Evolutionary conservation across 2,113 vertebrate genomes (phyloP).

Genomic region (Caranx melampygus): DNA sequence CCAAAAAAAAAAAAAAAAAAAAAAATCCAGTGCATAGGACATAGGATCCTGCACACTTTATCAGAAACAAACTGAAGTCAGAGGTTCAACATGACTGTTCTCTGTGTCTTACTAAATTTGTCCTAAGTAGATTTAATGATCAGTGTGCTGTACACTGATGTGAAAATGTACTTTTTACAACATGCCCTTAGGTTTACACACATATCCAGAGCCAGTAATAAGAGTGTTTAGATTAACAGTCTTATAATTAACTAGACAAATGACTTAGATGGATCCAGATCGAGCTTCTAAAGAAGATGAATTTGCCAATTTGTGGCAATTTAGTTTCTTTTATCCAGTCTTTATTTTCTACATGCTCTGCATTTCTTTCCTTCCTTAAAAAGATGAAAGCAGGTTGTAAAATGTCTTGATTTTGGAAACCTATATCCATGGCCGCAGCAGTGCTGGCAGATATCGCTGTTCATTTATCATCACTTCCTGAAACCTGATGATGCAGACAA

Average conservation of each 20-base stretch:
- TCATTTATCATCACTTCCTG: constrained; percentile 68
- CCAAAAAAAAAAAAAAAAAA: not conserved
- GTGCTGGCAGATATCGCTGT: constrained; percentile 19
- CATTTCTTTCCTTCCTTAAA: not conserved
- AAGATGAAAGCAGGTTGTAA: not conserved
- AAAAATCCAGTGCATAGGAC: too few species aligned
- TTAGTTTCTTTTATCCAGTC: constrained; percentile 9
- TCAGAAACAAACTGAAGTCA: not conserved
- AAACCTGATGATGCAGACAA: constrained; percentile 68
- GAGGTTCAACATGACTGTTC: not conserved
- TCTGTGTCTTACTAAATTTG: not conserved
- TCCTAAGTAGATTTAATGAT: not conserved
- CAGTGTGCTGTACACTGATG: not conserved
- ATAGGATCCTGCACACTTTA: not conserved
- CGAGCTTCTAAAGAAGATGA: not conserved
- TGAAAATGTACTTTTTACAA: not conserved
- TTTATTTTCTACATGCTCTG: not conserved
- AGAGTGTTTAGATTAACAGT: not conserved
- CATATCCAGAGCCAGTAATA: not conserved
- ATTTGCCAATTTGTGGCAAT: not conserved
- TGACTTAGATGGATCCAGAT: not conserved
- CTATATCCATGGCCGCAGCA: constrained; percentile 22
- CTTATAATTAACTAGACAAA: not conserved
- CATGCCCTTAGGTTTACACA: too few species aligned
- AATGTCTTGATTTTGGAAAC: constrained; percentile 37